Evolutionary conservation across 2,888 invertebrate genomes (phyloP).

Genomic region (Heteropelma amictum): DNA sequence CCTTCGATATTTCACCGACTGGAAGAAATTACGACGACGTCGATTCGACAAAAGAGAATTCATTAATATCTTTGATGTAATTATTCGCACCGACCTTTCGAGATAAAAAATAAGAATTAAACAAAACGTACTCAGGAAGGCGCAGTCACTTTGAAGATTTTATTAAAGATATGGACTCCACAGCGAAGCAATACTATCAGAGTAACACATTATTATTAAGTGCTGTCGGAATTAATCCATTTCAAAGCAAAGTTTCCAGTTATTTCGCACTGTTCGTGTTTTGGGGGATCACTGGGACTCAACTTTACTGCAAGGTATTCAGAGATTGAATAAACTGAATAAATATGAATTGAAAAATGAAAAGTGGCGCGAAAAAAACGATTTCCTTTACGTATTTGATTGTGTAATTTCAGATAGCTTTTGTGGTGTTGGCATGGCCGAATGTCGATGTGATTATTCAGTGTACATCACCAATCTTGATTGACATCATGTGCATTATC

Average conservation of each 20-base stretch:
- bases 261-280: neutral
- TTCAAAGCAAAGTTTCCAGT: conserved; percentile 8
- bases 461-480: neutral
- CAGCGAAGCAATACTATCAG: neutral
- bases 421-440: conserved; percentile 1
- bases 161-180: neutral
- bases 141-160: neutral
- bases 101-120: too few species aligned
- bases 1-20: neutral
- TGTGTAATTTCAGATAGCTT: conserved; percentile 10
- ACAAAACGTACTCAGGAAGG: neutral
- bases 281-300: conserved; percentile 3
- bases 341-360: neutral
- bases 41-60: neutral
- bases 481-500: neutral
- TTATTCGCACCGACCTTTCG: too few species aligned
- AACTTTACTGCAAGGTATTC: conserved; percentile 24
- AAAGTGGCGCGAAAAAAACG: neutral
- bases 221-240: conserved; percentile 18
- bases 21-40: neutral
- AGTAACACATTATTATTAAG: conserved; percentile 4
- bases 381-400: neutral
- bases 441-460: conserved; percentile 5
- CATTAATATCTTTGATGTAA: too few species aligned
- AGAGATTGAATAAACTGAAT: neutral